Evolutionary conservation across 2,113 vertebrate genomes (phyloP).

Genomic region (Diphyllodes magnificus): DNA sequence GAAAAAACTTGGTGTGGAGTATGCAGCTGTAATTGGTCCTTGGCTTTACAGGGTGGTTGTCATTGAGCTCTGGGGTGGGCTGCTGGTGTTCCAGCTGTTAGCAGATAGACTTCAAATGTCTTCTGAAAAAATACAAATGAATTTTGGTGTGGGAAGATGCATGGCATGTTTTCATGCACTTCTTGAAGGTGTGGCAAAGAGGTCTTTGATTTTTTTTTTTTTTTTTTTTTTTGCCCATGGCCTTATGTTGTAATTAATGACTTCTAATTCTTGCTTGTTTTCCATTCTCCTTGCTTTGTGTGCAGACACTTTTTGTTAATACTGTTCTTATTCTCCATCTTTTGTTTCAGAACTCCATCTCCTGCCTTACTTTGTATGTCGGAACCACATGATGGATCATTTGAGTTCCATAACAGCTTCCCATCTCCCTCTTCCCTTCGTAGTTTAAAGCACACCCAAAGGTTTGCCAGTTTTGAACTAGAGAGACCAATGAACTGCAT

Average conservation of each 20-base stretch:
- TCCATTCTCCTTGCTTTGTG: slow-evolving; percentile 19
- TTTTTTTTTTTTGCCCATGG: neutral
- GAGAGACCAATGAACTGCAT: neutral
- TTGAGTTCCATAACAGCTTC: slow-evolving; percentile 43
- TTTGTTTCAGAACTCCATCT: slow-evolving; percentile 63
- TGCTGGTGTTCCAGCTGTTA: neutral
- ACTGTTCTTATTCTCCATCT: slow-evolving; percentile 61
- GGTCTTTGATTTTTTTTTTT: neutral
- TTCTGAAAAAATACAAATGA: neutral
- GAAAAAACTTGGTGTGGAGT: neutral
- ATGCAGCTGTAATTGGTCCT: neutral
- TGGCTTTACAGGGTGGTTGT: neutral
- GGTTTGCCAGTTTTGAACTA: neutral
- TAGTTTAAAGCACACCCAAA: slow-evolving; percentile 33
- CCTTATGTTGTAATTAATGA: neutral
- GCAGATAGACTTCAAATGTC: neutral
- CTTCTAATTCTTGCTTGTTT: neutral
- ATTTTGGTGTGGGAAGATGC: neutral
- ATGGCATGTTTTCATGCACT: neutral
- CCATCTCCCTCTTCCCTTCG: slow-evolving; percentile 38
- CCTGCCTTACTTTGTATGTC: slow-evolving; percentile 51
- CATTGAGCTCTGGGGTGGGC: neutral
- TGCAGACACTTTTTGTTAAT: slow-evolving; percentile 30
- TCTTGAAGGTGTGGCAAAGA: neutral
- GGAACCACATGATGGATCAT: slow-evolving; percentile 52